These are phyloP conservation scores for Belgica antarctica DNA, from an alignment of 2,888 invertebrate genomes.

Conservation along the genomic window DNA sequence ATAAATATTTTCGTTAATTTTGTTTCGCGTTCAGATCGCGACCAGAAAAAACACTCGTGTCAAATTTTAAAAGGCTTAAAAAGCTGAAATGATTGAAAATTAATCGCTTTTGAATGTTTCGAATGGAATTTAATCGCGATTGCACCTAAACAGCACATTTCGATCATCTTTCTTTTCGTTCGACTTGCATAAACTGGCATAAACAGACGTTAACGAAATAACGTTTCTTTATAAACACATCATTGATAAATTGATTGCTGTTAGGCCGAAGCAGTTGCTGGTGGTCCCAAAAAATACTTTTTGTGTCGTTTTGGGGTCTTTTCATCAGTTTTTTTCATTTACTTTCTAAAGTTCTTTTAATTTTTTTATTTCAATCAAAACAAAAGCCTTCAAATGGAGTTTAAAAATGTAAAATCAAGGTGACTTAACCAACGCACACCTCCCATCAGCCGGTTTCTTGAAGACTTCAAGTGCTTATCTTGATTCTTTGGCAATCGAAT, in stretches of 20 bases:
- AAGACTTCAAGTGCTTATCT: too few species aligned
- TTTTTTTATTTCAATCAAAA: too few species aligned
- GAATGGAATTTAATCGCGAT: too few species aligned
- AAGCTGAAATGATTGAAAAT: background rate
- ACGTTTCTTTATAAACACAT: constrained; percentile 25
- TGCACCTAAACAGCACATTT: background rate
- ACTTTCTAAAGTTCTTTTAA: too few species aligned
- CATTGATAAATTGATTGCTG: constrained; percentile 23
- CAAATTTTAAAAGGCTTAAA: background rate
- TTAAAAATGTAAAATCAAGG: too few species aligned
- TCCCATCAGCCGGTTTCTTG: too few species aligned
- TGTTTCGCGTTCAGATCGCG: background rate
- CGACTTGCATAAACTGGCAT: background rate
- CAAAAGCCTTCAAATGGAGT: too few species aligned
- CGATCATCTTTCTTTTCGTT: background rate
- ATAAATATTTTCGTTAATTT: constrained; percentile 4
- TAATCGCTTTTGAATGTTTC: background rate
- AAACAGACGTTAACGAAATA: constrained; percentile 18
- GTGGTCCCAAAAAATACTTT: too few species aligned
- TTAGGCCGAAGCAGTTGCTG: background rate
- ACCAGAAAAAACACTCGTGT: background rate
- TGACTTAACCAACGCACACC: too few species aligned
- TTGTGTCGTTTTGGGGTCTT: too few species aligned
- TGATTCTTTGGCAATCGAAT: too few species aligned
- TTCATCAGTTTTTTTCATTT: too few species aligned